phyloP scores from a whole-genome alignment of 35 echinoderm and acorn worm genomes.

The Eucidaris tribuloides region DNA sequence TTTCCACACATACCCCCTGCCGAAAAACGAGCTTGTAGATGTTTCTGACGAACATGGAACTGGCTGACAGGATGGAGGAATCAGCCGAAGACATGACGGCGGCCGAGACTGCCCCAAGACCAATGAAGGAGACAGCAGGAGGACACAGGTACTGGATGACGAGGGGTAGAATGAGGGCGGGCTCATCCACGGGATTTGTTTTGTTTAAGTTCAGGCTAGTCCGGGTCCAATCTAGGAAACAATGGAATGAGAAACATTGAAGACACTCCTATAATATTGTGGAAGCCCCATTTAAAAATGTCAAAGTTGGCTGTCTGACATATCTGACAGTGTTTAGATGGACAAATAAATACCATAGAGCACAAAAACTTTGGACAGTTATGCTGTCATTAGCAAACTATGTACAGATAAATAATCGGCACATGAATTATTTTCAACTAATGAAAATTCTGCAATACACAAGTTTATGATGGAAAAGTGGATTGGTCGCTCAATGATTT shows the following conservation, averaged over 20 bases:
- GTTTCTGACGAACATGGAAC: slow-evolving; percentile 95
- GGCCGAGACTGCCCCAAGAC: slow-evolving; percentile 79
- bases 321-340: too few species aligned
- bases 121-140: slow-evolving; percentile 72
- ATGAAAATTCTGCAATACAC: too few species aligned
- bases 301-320: too few species aligned
- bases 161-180: slow-evolving; percentile 73
- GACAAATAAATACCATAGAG: too few species aligned
- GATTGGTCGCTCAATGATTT: too few species aligned
- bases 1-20: slow-evolving; percentile 70
- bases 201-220: slow-evolving; percentile 35
- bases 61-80: slow-evolving; percentile 93
- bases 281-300: too few species aligned
- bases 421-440: too few species aligned
- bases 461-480: too few species aligned
- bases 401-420: too few species aligned
- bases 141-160: slow-evolving; percentile 87
- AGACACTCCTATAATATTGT: too few species aligned
- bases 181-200: slow-evolving; percentile 28
- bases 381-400: too few species aligned
- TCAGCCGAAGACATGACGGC: slow-evolving; percentile 98
- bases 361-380: too few species aligned
- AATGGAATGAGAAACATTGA: not conserved
- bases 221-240: slow-evolving; percentile 69
- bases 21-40: slow-evolving; percentile 88